A percentile compares a stretch with the other conserved stretches of the same genome.
phyloP scores from a whole-genome alignment of 2,888 invertebrate genomes.

The Callimorpha dominula region DNA sequence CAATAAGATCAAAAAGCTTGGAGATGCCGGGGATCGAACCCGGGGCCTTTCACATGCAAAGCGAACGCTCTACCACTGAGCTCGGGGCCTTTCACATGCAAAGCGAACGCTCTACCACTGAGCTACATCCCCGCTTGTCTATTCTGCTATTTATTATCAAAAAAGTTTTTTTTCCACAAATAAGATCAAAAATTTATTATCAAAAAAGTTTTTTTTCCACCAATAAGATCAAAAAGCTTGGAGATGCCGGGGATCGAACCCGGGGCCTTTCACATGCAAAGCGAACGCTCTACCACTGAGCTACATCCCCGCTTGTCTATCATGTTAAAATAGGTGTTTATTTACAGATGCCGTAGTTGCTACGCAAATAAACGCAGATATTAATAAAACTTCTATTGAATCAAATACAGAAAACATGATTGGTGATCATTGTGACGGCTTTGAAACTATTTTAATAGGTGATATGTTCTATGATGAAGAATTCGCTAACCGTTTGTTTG shows the following conservation, averaged over 20 bases:
- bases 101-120: conserved; percentile 99
- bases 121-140: conserved; percentile 95
- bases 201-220: no score
- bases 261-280: conserved; percentile 99
- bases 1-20: conserved; percentile 63
- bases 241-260: conserved; percentile 99
- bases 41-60: conserved; percentile 99
- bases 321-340: conserved; percentile 40
- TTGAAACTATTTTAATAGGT: conserved; percentile 88
- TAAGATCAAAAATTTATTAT: no score
- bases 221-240: conserved; percentile 63
- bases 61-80: conserved; percentile 99
- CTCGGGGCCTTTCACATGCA: conserved; percentile 99
- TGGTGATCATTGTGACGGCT: conserved; percentile 68
- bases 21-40: conserved; percentile 99
- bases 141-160: no score
- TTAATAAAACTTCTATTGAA: conserved; percentile 77
- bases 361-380: conserved; percentile 79
- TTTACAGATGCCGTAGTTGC: conserved; percentile 84
- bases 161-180: no score
- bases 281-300: conserved; percentile 99
- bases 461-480: conserved; percentile 90
- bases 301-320: conserved; percentile 90
- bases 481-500: conserved; percentile 82
- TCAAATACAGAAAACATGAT: conserved; percentile 78